A percentile compares a stretch with the other conserved stretches of the same genome.
phyloP scores from a whole-genome alignment of 2,888 invertebrate species.

The Phaonia tiefii region DNA sequence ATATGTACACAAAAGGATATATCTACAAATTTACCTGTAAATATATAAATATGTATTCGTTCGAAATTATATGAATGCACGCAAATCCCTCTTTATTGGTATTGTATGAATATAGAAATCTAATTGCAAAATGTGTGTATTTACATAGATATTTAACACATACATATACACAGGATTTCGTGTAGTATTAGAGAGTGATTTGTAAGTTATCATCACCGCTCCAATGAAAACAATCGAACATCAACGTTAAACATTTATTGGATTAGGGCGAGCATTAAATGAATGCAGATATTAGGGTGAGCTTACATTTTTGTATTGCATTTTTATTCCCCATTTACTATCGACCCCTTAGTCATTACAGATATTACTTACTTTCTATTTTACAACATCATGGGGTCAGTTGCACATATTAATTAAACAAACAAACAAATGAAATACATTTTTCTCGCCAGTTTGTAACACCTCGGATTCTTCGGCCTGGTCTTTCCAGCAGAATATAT shows the following conservation, averaged over 20 bases:
- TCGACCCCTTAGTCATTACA: too few relatives aligned
- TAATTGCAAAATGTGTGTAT: neutral
- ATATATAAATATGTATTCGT: neutral
- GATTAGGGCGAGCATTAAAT: neutral
- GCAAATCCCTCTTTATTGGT: slow-evolving; percentile 21
- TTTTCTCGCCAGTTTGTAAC: too few relatives aligned
- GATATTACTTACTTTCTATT: too few relatives aligned
- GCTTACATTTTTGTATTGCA: too few relatives aligned
- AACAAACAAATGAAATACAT: too few relatives aligned
- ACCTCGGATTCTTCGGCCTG: too few relatives aligned
- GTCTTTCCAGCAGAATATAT: too few relatives aligned
- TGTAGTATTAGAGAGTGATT: slow-evolving; percentile 9
- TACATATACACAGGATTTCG: neutral
- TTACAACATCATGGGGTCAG: too few relatives aligned
- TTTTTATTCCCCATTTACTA: too few relatives aligned
- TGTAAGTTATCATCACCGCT: neutral
- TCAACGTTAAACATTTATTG: slow-evolving; percentile 18
- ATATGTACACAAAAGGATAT: neutral
- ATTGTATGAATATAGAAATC: slow-evolving; percentile 22
- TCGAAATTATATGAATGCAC: too few relatives aligned
- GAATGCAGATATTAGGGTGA: too few relatives aligned
- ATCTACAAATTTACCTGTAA: neutral
- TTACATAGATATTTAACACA: neutral
- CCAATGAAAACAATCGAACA: slow-evolving; percentile 17
- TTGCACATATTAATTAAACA: too few relatives aligned